A percentile compares a stretch with the other conserved stretches of the same genome.
Conservation (phyloP, 2,888 invertebrate species). For the Penaeus monodon region DNA sequence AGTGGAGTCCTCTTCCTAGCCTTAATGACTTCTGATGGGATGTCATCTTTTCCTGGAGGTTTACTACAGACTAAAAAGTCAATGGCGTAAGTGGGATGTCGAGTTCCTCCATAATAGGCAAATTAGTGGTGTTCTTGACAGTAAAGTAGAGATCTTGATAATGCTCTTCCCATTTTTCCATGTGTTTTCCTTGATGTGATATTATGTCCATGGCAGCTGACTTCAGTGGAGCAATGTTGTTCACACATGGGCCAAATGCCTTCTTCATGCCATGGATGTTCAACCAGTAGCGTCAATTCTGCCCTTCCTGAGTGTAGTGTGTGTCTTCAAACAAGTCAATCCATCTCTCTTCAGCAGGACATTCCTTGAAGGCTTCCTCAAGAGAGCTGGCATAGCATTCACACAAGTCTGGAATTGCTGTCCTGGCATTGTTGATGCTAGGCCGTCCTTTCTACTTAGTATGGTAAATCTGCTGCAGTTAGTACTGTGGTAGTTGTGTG, state of each 20-base stretch:
- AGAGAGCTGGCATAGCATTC: too few relatives aligned
- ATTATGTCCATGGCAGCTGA: background rate
- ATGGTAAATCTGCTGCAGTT: too few relatives aligned
- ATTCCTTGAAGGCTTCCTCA: too few relatives aligned
- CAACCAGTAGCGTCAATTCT: slow-evolving; percentile 22
- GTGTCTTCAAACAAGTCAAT: background rate
- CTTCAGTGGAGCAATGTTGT: slow-evolving; percentile 7
- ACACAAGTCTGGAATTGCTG: too few relatives aligned
- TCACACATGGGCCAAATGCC: slow-evolving; percentile 6
- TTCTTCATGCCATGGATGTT: slow-evolving; percentile 24
- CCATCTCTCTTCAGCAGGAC: too few relatives aligned
- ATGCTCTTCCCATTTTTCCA: slow-evolving; percentile 25
- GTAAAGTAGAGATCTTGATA: slow-evolving; percentile 9
- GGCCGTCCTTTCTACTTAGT: too few relatives aligned
- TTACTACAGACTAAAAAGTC: background rate
- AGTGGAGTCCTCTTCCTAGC: background rate
- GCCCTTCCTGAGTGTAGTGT: background rate
- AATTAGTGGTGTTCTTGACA: too few relatives aligned
- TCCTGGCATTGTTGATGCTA: too few relatives aligned
- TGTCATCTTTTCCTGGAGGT: too few relatives aligned
- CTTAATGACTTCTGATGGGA: slow-evolving; percentile 28
- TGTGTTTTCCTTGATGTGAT: background rate
- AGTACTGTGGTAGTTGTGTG: too few relatives aligned
- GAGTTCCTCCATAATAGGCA: slow-evolving; percentile 29
- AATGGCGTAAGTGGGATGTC: slow-evolving; percentile 22